Evolutionary conservation across 2,888 invertebrate genomes (phyloP).

Genomic region (Eulithis prunata): DNA sequence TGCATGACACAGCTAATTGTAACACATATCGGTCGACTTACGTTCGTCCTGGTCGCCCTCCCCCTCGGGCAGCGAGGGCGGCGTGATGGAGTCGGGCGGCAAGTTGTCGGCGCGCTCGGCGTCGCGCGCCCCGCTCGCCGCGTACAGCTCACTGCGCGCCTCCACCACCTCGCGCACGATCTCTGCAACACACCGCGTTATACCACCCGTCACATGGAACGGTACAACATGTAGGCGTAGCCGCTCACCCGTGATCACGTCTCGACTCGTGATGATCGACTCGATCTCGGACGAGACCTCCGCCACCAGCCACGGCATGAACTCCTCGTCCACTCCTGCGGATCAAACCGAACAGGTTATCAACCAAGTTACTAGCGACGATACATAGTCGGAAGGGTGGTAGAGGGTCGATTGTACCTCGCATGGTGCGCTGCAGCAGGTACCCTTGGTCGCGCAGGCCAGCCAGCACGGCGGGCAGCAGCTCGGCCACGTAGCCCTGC

Average conservation of each 20-base stretch:
- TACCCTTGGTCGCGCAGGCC: slow-evolving; percentile 91
- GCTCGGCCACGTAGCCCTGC: slow-evolving; percentile 93
- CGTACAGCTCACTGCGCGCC: slow-evolving; percentile 87
- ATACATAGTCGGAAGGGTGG: no score
- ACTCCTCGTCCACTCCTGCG: slow-evolving; percentile 89
- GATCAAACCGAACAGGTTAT: background rate
- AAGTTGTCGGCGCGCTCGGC: slow-evolving; percentile 42
- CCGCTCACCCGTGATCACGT: slow-evolving; percentile 88
- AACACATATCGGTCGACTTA: background rate
- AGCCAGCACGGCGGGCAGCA: slow-evolving; percentile 93
- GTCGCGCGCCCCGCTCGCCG: slow-evolving; percentile 66
- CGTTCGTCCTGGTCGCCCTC: slow-evolving; percentile 51
- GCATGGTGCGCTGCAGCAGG: slow-evolving; percentile 85
- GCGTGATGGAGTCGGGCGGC: slow-evolving; percentile 28
- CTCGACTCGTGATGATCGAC: slow-evolving; percentile 91
- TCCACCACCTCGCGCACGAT: slow-evolving; percentile 91
- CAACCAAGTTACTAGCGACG: no score
- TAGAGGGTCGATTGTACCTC: slow-evolving; percentile 65
- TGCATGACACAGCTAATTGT: background rate
- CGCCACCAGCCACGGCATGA: slow-evolving; percentile 94
- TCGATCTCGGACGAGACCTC: slow-evolving; percentile 93
- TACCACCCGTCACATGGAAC: background rate
- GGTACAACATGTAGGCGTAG: background rate
- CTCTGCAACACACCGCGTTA: slow-evolving; percentile 70
- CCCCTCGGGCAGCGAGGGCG: slow-evolving; percentile 40